Evolutionary conservation across 2,113 vertebrate genomes (phyloP), one percentile per base, ranked within the genome.

Genomic region (Symphodus melops): DNA sequence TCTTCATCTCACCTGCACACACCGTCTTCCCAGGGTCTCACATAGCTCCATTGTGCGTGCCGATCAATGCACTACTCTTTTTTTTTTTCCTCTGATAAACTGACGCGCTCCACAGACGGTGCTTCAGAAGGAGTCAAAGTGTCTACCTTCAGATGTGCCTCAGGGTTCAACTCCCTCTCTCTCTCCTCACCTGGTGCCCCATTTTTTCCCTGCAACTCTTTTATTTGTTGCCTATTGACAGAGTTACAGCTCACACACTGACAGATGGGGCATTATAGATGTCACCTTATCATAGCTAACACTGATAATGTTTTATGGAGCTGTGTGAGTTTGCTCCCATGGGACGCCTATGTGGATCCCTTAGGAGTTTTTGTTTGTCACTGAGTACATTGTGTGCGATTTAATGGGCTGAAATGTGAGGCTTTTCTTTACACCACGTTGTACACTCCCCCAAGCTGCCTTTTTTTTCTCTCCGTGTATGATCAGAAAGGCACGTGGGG

Each of bases 121-220:
- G 70, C 37, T 70, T 80, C 72, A 25, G 72, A 81, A 87, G 83
- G 85, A 92, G 89, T 88, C 90, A 56, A 82, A 77, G 77, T 87
- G 90, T 91, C 89, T 92, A 21, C 85, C 63, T 63, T 59, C 87
- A 79, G 79, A 81, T 86, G 53, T 52, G 86, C 92, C 92, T 86
- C 77, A 19, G 88, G 90, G 72, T 80, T 28, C 65, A 28, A 70
- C 46, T 59, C 21, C 58, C 51, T 57, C 55, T 56, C 36, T 48
- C 55, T 44, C 60, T 59, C 75, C 65, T 12, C 59, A 36, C 12
- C 13, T 3, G 21, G 19, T 68, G 17, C 59, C 64, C 60, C 16
- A n/a, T 8, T 68, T 61, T 68, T 49, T 13, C 16, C 4, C 61
- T 20, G 33, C 56, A 59, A 53, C 77, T 75, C 65, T 87, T 86